Percentiles rank a stretch among this genome's conserved stretches.
Conservation (phyloP, 2,113 vertebrate species). For the Microtus ochrogaster region DNA sequence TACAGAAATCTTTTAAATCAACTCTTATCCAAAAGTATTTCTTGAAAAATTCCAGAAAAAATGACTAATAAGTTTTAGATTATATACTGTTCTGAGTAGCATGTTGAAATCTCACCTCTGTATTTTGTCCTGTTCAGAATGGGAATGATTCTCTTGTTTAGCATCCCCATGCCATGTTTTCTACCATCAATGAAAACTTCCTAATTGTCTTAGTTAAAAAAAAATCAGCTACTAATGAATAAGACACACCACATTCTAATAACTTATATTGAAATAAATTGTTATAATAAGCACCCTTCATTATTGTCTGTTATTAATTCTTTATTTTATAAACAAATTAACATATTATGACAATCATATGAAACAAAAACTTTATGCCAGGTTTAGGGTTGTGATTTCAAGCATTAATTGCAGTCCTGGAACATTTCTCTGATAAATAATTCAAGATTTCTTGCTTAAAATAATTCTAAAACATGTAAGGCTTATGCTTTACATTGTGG, state of each 20-base stretch:
- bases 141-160: neutral
- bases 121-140: neutral
- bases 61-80: neutral
- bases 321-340: neutral
- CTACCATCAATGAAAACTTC: too few relatives aligned
- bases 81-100: neutral
- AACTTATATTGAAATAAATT: neutral
- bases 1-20: neutral
- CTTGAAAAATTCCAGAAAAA: neutral
- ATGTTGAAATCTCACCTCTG: neutral
- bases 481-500: neutral
- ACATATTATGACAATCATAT: neutral
- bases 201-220: neutral
- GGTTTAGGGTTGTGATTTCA: neutral
- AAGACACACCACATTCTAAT: neutral
- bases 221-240: too few relatives aligned
- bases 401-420: neutral
- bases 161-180: rapidly evolving
- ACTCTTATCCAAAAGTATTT: neutral
- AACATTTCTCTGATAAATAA: neutral
- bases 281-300: neutral
- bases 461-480: neutral
- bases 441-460: neutral
- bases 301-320: neutral
- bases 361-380: neutral